Conservation (phyloP, 2,797 vertebrate species). For the Chelon auratus region DNA sequence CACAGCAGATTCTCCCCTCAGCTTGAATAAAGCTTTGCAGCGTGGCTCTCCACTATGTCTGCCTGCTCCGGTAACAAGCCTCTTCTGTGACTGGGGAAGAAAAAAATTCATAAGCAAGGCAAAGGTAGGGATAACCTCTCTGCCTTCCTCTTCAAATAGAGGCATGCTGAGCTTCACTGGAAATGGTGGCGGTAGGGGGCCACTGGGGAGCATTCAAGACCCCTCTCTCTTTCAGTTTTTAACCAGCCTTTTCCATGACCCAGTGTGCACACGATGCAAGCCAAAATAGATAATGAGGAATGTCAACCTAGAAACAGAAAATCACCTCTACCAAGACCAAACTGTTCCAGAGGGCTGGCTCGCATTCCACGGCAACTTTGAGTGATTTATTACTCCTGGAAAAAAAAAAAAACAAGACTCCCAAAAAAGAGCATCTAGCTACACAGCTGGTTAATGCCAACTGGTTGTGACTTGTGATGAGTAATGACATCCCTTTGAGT, state of each 20-base stretch:
- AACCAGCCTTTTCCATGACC: slow-evolving; percentile 71
- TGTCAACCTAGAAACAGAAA: slow-evolving; percentile 81
- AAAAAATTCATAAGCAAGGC: slow-evolving; percentile 83
- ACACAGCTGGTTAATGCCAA: slow-evolving; percentile 86
- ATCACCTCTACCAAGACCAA: slow-evolving; percentile 81
- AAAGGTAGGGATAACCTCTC: slow-evolving; percentile 81
- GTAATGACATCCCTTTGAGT: slow-evolving; percentile 85
- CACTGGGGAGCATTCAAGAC: slow-evolving; percentile 57
- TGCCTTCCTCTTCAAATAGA: slow-evolving; percentile 64
- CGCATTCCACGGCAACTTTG: slow-evolving; percentile 76
- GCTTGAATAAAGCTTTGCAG: slow-evolving; percentile 93
- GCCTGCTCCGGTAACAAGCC: slow-evolving; percentile 93
- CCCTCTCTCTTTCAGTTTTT: slow-evolving; percentile 65
- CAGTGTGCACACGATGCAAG: slow-evolving; percentile 70
- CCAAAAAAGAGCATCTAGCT: slow-evolving; percentile 81
- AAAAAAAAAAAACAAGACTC: slow-evolving; percentile 70
- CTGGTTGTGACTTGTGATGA: slow-evolving; percentile 85
- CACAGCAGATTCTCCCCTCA: slow-evolving; percentile 91
- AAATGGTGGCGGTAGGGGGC: slow-evolving; percentile 48
- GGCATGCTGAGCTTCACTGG: slow-evolving; percentile 68
- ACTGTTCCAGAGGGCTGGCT: slow-evolving; percentile 78
- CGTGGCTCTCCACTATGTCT: slow-evolving; percentile 82
- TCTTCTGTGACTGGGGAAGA: slow-evolving; percentile 85
- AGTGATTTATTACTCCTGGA: slow-evolving; percentile 83
- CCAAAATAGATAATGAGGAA: slow-evolving; percentile 84